Percentiles rank a stretch among this genome's conserved stretches.
Evolutionary conservation across 1,140 invertebrate genomes (phyloP).

Genomic region (Magallana ariakensis): DNA sequence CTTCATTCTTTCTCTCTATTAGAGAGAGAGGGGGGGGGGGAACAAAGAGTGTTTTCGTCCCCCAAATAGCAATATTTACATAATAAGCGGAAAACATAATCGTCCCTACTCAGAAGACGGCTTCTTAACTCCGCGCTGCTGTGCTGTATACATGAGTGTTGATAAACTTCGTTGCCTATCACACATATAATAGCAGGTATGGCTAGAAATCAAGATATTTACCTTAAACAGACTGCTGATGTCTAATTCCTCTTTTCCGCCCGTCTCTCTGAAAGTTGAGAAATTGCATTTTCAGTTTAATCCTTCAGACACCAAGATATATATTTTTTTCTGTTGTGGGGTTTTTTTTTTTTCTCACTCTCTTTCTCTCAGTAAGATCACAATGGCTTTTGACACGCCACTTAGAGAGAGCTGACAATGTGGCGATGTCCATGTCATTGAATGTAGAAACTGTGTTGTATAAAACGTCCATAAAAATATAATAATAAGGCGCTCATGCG

Average conservation of each 20-base stretch:
- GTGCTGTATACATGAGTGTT: conserved; percentile 12
- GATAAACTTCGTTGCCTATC: neutral
- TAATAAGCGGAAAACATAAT: neutral
- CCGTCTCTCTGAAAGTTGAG: neutral
- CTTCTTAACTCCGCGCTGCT: neutral
- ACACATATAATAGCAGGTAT: neutral
- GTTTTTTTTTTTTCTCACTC: too few species aligned
- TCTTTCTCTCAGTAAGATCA: neutral
- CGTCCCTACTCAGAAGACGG: neutral
- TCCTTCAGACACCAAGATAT: neutral
- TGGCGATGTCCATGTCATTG: neutral
- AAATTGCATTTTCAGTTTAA: conserved; percentile 17
- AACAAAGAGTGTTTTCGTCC: neutral
- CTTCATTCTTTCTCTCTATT: too few species aligned
- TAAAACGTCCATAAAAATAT: neutral
- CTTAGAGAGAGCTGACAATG: neutral
- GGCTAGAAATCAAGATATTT: conserved; percentile 30
- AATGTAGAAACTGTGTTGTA: neutral
- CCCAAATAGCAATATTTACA: neutral
- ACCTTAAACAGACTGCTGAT: neutral
- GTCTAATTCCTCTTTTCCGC: neutral
- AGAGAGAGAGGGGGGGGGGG: too few species aligned
- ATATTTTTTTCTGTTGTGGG: too few species aligned
- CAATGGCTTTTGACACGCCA: neutral
- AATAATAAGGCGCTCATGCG: conserved; percentile 5